These are phyloP conservation scores for Eurypyga helias DNA, from an alignment of 2,113 vertebrate genomes.

Conservation along the genomic window DNA sequence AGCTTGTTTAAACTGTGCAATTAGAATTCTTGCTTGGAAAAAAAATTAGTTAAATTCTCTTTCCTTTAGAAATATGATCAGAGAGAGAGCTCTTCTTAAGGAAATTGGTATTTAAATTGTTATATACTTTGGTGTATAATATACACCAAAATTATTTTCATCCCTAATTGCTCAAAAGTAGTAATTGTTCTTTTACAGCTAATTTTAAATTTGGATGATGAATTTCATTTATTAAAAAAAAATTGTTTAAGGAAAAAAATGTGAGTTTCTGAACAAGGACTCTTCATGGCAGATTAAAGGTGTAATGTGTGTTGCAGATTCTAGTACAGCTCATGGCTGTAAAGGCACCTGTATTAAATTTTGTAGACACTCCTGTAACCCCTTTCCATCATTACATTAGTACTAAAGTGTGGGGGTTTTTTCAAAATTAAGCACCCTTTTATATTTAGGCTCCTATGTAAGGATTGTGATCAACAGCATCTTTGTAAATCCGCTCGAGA, in stretches of 20 bases:
- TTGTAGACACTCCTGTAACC: background rate
- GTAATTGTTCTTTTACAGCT: background rate
- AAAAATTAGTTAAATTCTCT: background rate
- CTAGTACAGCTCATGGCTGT: background rate
- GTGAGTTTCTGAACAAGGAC: background rate
- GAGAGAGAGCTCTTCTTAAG: background rate
- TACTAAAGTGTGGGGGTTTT: background rate
- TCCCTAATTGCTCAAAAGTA: background rate
- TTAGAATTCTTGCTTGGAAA: background rate
- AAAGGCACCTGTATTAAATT: background rate
- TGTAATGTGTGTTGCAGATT: background rate
- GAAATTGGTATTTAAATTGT: background rate
- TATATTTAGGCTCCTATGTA: background rate
- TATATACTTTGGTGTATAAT: background rate
- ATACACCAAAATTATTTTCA: background rate
- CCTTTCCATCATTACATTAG: background rate
- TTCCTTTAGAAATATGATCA: background rate
- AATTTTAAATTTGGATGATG: background rate
- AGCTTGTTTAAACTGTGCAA: background rate
- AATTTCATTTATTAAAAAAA: background rate
- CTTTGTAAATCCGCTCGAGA: background rate
- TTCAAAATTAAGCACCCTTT: background rate
- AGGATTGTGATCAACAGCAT: background rate
- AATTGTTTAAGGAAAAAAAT: background rate
- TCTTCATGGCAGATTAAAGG: background rate